phyloP scores from a whole-genome alignment of 2,113 vertebrate genomes.

The Ranitomeya imitator region DNA sequence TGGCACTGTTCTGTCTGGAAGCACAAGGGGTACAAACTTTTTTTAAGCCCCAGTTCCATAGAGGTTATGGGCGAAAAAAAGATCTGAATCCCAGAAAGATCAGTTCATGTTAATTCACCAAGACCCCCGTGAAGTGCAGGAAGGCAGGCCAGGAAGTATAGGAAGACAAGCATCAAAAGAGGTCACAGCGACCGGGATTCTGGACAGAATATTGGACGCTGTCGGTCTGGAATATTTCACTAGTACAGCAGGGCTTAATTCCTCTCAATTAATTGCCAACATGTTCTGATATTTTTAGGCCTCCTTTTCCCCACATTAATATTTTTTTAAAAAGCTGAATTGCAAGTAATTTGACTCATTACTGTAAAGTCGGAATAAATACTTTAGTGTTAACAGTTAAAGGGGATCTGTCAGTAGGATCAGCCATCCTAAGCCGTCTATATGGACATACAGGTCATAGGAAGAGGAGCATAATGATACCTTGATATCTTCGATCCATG shows the following conservation, averaged over 20 bases:
- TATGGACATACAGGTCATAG: too few species aligned
- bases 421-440: too few species aligned
- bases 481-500: too few species aligned
- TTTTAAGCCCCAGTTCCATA: too few species aligned
- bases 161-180: background rate
- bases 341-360: background rate
- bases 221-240: background rate
- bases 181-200: background rate
- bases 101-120: background rate
- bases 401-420: too few species aligned
- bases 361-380: background rate
- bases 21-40: too few species aligned
- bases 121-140: background rate
- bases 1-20: too few species aligned
- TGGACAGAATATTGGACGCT: background rate
- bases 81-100: too few species aligned
- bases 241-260: background rate
- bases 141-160: background rate
- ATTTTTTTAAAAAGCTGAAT: background rate
- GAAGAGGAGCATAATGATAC: too few species aligned
- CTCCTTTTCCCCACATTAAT: background rate
- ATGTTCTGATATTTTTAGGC: background rate
- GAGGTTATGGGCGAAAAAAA: too few species aligned
- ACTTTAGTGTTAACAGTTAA: background rate
- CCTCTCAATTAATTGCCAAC: background rate